Conservation (phyloP, 2,113 vertebrate species). For the Lanius ludovicianus region DNA sequence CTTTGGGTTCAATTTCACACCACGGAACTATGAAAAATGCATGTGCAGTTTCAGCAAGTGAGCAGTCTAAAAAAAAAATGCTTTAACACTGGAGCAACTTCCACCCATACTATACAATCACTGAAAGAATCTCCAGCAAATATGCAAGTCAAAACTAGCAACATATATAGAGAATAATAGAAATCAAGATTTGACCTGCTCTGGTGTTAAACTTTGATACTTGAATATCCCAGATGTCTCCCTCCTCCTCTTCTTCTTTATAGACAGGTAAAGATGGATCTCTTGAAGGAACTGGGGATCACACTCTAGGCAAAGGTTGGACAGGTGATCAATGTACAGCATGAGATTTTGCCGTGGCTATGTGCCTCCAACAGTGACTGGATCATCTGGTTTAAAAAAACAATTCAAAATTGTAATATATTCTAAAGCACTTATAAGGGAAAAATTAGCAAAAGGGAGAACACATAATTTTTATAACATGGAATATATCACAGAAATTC, state of each 20-base stretch:
- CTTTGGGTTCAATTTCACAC: neutral
- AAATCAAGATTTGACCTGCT: slow-evolving; percentile 82
- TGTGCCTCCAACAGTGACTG: slow-evolving; percentile 92
- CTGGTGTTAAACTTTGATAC: slow-evolving; percentile 82
- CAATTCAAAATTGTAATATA: slow-evolving; percentile 65
- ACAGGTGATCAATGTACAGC: slow-evolving; percentile 89
- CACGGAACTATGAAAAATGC: neutral
- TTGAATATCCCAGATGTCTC: slow-evolving; percentile 80
- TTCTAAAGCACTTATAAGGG: neutral
- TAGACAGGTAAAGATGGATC: slow-evolving; percentile 83
- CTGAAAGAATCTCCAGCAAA: neutral
- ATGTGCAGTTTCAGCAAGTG: neutral
- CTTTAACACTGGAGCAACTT: neutral
- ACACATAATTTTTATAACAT: neutral
- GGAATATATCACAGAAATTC: neutral
- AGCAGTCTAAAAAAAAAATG: neutral
- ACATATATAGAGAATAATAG: slow-evolving; percentile 60
- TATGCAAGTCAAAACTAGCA: neutral
- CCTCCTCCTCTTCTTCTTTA: slow-evolving; percentile 83
- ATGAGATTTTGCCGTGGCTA: slow-evolving; percentile 90
- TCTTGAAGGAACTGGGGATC: slow-evolving; percentile 82
- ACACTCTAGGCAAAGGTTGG: slow-evolving; percentile 89
- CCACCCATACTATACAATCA: neutral
- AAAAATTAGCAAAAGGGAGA: slow-evolving; percentile 10
- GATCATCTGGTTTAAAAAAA: slow-evolving; percentile 86